Evolutionary conservation across 2,113 vertebrate genomes (phyloP).

Genomic region (Tupaia chinensis): DNA sequence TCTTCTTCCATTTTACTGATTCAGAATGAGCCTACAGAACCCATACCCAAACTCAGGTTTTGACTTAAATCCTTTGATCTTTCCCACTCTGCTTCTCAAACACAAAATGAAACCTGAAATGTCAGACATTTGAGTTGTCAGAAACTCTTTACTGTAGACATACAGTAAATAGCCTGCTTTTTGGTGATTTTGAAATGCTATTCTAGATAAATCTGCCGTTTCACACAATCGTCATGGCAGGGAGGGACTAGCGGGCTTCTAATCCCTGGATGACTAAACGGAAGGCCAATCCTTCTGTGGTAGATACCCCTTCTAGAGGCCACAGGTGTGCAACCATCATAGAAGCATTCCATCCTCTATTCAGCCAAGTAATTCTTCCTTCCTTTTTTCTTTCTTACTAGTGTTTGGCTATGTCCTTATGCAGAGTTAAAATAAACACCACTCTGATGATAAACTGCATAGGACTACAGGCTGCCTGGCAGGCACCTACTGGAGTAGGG

Average conservation of each 20-base stretch:
- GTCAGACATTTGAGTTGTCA: background rate
- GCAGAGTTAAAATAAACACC: background rate
- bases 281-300: conserved; percentile 50
- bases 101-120: background rate
- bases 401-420: background rate
- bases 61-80: background rate
- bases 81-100: background rate
- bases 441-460: background rate
- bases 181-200: background rate
- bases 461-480: background rate
- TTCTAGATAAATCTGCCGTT: background rate
- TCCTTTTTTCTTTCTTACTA: conserved; percentile 12
- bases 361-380: background rate
- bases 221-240: background rate
- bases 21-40: conserved; percentile 1
- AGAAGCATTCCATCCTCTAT: background rate
- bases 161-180: background rate
- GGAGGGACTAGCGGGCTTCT: background rate
- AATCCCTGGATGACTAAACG: conserved; percentile 26
- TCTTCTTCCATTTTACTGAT: conserved; percentile 13
- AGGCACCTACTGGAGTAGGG: background rate
- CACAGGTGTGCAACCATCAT: background rate
- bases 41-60: background rate
- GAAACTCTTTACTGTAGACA: background rate
- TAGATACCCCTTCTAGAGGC: conserved; percentile 53